A percentile compares a stretch with the other conserved stretches of the same genome.
phyloP scores from a whole-genome alignment of 2,113 vertebrate species.

The Anhinga anhinga region DNA sequence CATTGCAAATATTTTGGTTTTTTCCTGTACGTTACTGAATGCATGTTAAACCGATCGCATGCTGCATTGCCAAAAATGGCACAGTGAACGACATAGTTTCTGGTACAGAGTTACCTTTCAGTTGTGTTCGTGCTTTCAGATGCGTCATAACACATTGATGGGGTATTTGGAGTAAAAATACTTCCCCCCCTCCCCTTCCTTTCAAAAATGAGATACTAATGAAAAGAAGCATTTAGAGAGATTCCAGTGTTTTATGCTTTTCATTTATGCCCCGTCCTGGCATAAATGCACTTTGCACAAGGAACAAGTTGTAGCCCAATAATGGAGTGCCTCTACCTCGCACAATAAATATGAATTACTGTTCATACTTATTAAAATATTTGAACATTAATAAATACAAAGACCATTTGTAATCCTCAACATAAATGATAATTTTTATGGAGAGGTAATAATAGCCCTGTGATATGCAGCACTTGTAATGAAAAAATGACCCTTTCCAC shows the following conservation, averaged over 20 bases:
- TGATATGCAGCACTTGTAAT: not conserved
- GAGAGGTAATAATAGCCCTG: not conserved
- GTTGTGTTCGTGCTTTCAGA: not conserved
- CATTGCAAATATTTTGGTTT: constrained; percentile 10
- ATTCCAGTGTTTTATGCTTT: not conserved
- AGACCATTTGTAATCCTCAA: constrained; percentile 1
- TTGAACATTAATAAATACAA: not conserved
- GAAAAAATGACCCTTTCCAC: constrained; percentile 36
- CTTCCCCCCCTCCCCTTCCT: not conserved
- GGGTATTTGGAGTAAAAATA: not conserved
- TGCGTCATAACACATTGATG: not conserved
- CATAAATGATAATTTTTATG: not conserved
- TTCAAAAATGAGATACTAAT: not conserved
- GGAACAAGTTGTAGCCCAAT: not conserved
- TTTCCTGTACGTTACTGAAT: constrained; percentile 19
- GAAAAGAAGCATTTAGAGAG: not conserved
- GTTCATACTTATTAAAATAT: not conserved
- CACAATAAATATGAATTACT: not conserved
- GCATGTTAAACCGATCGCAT: constrained; percentile 73
- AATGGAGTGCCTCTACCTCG: not conserved
- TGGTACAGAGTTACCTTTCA: not conserved
- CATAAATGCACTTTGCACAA: not conserved
- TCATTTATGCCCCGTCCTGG: not conserved
- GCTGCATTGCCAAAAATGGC: not conserved
- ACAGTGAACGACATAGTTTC: not conserved